Conservation (phyloP, 2,888 invertebrate species). For the Lumbricus terrestris region DNA sequence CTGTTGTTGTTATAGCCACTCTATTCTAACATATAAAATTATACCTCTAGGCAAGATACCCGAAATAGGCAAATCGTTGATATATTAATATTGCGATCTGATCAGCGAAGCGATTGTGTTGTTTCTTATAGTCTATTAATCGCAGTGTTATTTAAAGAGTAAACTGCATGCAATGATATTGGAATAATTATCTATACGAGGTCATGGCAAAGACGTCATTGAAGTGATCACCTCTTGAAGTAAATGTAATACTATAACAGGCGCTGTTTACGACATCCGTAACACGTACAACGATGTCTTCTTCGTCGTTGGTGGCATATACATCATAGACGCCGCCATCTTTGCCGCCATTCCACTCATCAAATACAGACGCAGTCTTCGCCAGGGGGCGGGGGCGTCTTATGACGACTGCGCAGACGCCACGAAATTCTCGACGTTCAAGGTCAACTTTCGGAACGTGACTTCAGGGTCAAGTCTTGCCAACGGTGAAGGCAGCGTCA, state of each 20-base stretch:
- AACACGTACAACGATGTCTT: slow-evolving; percentile 44
- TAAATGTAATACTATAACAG: slow-evolving; percentile 31
- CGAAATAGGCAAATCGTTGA: too few species aligned
- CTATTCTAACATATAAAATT: too few species aligned
- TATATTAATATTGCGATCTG: too few species aligned
- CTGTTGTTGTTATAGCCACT: too few species aligned
- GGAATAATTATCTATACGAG: too few species aligned
- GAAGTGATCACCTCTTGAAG: too few species aligned
- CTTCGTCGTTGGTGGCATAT: slow-evolving; percentile 42
- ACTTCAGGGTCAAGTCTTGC: slow-evolving; percentile 24
- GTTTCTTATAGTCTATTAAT: too few species aligned
- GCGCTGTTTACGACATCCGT: slow-evolving; percentile 41
- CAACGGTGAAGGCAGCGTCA: slow-evolving; percentile 28
- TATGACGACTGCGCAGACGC: slow-evolving; percentile 16
- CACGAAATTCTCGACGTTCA: slow-evolving; percentile 22
- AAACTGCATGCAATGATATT: too few species aligned
- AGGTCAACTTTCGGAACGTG: neutral
- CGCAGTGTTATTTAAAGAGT: too few species aligned
- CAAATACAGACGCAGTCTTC: slow-evolving; percentile 20
- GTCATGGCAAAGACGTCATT: too few species aligned
- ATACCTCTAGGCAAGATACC: too few species aligned
- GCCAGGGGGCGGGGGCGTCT: neutral
- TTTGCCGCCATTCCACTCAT: slow-evolving; percentile 41
- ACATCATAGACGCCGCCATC: slow-evolving; percentile 38
- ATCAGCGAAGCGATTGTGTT: too few species aligned